A percentile compares a stretch with the other conserved stretches of the same genome.
Conservation (phyloP, 1,140 invertebrate species). For the Leguminivora glycinivorella region DNA sequence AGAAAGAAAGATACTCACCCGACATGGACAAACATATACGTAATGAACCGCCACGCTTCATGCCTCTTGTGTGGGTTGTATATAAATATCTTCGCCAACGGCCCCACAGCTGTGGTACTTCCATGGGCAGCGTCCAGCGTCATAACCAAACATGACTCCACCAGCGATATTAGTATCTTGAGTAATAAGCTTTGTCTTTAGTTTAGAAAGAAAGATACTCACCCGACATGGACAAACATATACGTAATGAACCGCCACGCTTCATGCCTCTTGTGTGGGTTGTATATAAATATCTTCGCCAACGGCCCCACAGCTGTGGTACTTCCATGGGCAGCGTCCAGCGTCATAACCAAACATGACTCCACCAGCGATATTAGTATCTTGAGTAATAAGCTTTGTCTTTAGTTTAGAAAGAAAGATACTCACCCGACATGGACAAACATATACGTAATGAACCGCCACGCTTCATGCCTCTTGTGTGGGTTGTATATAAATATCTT, state of each 20-base stretch:
- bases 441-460: constrained; percentile 97
- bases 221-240: constrained; percentile 98
- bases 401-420: background rate
- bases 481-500: constrained; percentile 94
- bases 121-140: constrained; percentile 80
- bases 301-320: constrained; percentile 84
- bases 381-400: too few species aligned
- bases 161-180: too few species aligned
- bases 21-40: constrained; percentile 98
- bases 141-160: too few species aligned
- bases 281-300: constrained; percentile 91
- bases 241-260: constrained; percentile 96
- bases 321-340: constrained; percentile 75
- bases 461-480: constrained; percentile 90
- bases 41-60: constrained; percentile 95
- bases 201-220: constrained; percentile 56
- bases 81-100: constrained; percentile 88
- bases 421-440: constrained; percentile 96
- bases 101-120: constrained; percentile 82
- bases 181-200: too few species aligned
- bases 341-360: too few species aligned
- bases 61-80: constrained; percentile 93
- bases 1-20: constrained; percentile 81
- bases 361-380: too few species aligned
- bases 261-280: constrained; percentile 92